Conservation (phyloP, 2,113 vertebrate genomes). For the sheep (Ovis aries) region DNA sequence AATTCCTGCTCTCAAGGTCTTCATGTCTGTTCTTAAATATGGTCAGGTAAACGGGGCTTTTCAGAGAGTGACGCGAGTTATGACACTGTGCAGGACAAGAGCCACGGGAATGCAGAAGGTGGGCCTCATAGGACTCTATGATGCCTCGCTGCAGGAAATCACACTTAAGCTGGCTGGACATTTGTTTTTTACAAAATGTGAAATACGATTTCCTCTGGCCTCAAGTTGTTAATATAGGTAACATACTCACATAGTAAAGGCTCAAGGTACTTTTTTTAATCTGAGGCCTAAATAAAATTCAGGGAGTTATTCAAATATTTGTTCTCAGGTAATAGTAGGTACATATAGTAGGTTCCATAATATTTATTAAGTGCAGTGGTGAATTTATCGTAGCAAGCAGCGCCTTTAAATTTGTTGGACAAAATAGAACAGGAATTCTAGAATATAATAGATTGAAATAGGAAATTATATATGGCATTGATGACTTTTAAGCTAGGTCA, state of each 20-base stretch:
- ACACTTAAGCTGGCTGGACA: neutral
- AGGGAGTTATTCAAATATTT: neutral
- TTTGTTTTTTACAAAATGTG: neutral
- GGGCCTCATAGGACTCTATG: no score
- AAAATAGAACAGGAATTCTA: neutral
- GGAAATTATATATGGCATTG: neutral
- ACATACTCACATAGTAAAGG: neutral
- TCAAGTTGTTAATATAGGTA: neutral
- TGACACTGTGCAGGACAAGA: fast-evolving
- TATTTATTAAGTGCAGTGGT: neutral
- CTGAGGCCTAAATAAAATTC: neutral
- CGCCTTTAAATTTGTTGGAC: neutral
- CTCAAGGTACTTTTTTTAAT: neutral
- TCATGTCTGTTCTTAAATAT: neutral
- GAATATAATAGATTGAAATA: neutral
- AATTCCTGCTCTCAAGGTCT: neutral
- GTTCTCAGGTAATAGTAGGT: neutral
- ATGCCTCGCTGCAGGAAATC: neutral
- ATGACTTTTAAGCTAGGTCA: neutral
- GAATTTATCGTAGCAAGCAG: neutral
- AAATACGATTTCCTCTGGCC: neutral
- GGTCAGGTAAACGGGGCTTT: neutral
- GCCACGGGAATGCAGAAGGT: neutral
- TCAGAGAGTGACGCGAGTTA: fast-evolving
- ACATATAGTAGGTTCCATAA: neutral